These are phyloP conservation scores for Zelostemma sp. DNA, from an alignment of 1,140 invertebrate species.

Conservation along the genomic window DNA sequence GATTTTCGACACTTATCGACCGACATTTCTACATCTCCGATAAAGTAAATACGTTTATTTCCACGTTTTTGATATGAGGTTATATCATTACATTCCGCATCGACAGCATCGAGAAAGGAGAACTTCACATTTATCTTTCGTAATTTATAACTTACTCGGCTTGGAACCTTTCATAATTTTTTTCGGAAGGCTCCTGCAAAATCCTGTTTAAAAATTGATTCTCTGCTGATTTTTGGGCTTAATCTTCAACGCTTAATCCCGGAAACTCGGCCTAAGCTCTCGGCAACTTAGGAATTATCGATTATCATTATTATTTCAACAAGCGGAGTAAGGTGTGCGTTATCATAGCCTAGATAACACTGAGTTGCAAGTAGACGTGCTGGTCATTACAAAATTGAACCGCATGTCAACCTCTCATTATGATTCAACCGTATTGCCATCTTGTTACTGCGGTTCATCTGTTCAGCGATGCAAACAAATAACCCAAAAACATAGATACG, in stretches of 20 bases:
- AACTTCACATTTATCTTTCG: no score
- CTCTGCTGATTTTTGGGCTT: not conserved
- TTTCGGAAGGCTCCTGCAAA: no score
- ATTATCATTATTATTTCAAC: slow-evolving; percentile 45
- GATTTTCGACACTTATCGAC: slow-evolving; percentile 48
- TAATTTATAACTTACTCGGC: no score
- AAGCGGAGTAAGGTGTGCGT: slow-evolving; percentile 12
- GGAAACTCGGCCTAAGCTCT: slow-evolving; percentile 25
- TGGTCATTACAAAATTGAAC: not conserved
- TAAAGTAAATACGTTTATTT: slow-evolving; percentile 10
- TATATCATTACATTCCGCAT: not conserved
- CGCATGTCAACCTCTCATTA: slow-evolving; percentile 28
- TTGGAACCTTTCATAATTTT: no score
- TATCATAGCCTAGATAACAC: slow-evolving; percentile 10
- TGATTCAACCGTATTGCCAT: slow-evolving; percentile 34
- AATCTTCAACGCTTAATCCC: slow-evolving; percentile 35
- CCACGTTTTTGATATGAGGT: not conserved
- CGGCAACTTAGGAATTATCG: slow-evolving; percentile 37
- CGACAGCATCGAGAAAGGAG: not conserved
- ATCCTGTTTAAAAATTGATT: slow-evolving; percentile 34
- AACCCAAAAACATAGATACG: no score
- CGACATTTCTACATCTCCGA: slow-evolving; percentile 40
- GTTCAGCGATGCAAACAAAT: slow-evolving; percentile 9
- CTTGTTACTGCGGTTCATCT: slow-evolving; percentile 27
- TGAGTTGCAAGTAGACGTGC: slow-evolving; percentile 23